Evolutionary conservation across 2,113 vertebrate species (phyloP).

Genomic region (Paradoxurus hermaphroditus): DNA sequence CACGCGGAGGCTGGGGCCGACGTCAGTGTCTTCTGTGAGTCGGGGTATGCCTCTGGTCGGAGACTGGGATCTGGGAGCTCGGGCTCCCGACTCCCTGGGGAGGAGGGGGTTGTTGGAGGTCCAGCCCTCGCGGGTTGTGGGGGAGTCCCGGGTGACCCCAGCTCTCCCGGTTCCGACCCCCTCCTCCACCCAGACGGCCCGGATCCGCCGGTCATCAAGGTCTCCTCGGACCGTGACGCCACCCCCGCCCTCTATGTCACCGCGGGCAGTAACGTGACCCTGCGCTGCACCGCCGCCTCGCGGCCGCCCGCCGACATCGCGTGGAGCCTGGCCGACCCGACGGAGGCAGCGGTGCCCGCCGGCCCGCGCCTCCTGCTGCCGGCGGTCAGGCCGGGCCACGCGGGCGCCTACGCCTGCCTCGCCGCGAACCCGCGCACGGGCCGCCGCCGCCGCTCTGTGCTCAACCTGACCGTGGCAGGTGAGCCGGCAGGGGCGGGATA

Average conservation of each 20-base stretch:
- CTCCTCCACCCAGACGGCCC: conserved; percentile 74
- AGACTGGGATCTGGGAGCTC: background rate
- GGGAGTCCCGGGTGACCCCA: background rate
- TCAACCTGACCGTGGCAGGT: conserved; percentile 67
- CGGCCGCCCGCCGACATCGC: conserved; percentile 70
- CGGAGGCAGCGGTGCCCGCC: conserved; percentile 58
- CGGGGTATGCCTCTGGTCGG: accelerated
- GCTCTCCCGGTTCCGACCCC: background rate
- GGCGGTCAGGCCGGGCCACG: conserved; percentile 61
- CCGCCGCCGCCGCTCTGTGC: conserved; percentile 54
- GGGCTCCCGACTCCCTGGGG: background rate
- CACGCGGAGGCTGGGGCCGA: background rate
- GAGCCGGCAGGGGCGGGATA: background rate
- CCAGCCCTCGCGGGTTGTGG: background rate
- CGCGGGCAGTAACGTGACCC: conserved; percentile 71
- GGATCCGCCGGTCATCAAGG: conserved; percentile 60
- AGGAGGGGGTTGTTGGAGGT: no score
- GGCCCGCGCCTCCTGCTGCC: conserved; percentile 67
- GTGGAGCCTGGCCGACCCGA: conserved; percentile 70
- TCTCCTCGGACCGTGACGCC: conserved; percentile 46
- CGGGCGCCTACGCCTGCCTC: conserved; percentile 72
- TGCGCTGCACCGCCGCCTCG: conserved; percentile 69
- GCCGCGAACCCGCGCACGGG: conserved; percentile 68
- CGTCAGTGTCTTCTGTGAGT: conserved; percentile 77
- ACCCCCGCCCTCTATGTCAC: conserved; percentile 45